Conservation (phyloP, 2,797 vertebrate species). For the Loris lydekkerianus region DNA sequence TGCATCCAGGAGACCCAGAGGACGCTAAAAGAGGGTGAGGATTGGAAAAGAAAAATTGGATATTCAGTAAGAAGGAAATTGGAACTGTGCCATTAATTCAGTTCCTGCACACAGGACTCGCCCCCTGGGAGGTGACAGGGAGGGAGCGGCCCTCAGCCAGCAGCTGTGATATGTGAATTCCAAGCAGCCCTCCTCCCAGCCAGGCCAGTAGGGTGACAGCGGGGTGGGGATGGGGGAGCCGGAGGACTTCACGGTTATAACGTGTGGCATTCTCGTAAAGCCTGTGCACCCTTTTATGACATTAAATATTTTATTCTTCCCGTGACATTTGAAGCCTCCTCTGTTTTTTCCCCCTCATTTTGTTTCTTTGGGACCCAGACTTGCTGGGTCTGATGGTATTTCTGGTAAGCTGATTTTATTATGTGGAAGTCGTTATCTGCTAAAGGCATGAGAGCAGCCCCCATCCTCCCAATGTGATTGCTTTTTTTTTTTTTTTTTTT, state of each 20-base stretch:
- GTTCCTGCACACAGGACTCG: not conserved
- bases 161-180: not conserved
- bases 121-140: not conserved
- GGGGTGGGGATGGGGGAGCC: too few species aligned
- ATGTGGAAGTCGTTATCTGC: constrained; percentile 39
- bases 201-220: not conserved
- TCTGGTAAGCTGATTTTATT: constrained; percentile 62
- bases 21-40: not conserved
- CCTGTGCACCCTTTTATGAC: constrained; percentile 56
- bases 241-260: not conserved
- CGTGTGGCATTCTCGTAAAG: constrained; percentile 62
- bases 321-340: constrained; percentile 72
- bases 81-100: not conserved
- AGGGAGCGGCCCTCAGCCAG: not conserved
- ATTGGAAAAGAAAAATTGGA: not conserved
- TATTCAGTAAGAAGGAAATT: not conserved
- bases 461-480: not conserved
- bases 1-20: not conserved
- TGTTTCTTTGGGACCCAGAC: constrained; percentile 32
- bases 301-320: constrained; percentile 67
- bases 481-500: too few species aligned
- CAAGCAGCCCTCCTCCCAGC: not conserved
- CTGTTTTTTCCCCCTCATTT: not conserved
- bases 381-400: constrained; percentile 67
- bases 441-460: not conserved